Percentiles rank a stretch among this genome's conserved stretches.
These are phyloP conservation scores for Xiphorhynchus elegans DNA, from an alignment of 2,113 vertebrate genomes.

Conservation along the genomic window DNA sequence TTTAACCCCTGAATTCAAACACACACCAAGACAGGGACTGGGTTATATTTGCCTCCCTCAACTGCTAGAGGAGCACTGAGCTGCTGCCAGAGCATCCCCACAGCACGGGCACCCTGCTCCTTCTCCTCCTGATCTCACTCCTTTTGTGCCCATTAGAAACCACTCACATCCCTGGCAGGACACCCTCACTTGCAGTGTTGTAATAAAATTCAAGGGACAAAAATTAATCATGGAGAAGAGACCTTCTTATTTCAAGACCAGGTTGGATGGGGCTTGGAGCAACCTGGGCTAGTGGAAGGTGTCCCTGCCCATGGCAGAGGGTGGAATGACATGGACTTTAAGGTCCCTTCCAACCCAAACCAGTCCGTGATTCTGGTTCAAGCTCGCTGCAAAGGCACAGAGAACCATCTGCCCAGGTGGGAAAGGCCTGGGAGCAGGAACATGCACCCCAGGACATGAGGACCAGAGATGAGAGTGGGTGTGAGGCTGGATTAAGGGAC, in stretches of 20 bases:
- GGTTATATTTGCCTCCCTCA: not conserved
- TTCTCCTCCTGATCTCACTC: not conserved
- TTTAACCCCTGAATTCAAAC: not conserved
- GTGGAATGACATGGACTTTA: not conserved
- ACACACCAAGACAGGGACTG: not conserved
- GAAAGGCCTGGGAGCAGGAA: not conserved
- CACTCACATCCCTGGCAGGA: not conserved
- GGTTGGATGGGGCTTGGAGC: not conserved
- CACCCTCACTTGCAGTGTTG: rapidly evolving
- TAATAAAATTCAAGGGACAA: not conserved
- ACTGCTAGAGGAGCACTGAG: not conserved
- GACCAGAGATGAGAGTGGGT: not conserved
- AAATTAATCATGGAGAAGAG: not conserved
- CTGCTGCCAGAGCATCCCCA: not conserved
- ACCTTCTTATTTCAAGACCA: not conserved
- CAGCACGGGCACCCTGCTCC: not conserved
- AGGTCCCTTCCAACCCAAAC: not conserved
- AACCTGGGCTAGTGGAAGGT: not conserved
- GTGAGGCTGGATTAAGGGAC: not conserved
- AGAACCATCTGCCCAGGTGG: not conserved
- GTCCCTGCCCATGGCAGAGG: not conserved
- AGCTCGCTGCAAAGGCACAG: not conserved
- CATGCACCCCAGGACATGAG: rapidly evolving
- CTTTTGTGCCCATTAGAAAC: rapidly evolving
- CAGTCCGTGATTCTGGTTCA: not conserved